These are phyloP conservation scores for Pinna nobilis DNA, from an alignment of 1,140 invertebrate species.

Conservation along the genomic window DNA sequence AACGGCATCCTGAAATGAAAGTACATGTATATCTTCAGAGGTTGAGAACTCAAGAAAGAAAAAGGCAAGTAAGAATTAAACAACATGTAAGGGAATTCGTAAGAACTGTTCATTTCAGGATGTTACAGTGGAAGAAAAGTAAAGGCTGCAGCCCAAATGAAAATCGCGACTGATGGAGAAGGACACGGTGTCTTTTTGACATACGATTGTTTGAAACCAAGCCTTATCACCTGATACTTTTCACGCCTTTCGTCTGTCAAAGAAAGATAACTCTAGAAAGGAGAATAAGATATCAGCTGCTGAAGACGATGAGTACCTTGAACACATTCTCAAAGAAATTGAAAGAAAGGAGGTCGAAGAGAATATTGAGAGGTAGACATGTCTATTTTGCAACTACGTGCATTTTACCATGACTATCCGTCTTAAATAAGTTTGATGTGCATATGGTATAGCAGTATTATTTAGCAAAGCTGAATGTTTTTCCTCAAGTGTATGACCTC, in stretches of 20 bases:
- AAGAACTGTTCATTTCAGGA: slow-evolving; percentile 6
- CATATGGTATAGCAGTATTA: too few species aligned
- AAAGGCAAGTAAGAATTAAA: slow-evolving; percentile 1
- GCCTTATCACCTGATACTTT: slow-evolving; percentile 12
- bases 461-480: too few species aligned
- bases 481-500: too few species aligned
- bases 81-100: slow-evolving; percentile 3
- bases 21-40: neutral
- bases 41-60: slow-evolving; percentile 19
- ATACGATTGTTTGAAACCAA: slow-evolving; percentile 4
- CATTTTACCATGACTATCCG: too few species aligned
- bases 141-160: slow-evolving; percentile 12
- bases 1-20: neutral
- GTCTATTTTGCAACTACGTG: too few species aligned
- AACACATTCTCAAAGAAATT: slow-evolving; percentile 4
- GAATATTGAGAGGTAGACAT: too few species aligned
- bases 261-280: too few species aligned
- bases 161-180: neutral
- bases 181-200: slow-evolving; percentile 4
- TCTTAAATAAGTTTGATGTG: too few species aligned
- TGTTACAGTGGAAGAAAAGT: slow-evolving; percentile 10
- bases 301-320: neutral
- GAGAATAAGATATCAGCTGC: neutral
- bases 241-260: slow-evolving; percentile 10
- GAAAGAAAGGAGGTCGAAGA: too few species aligned